Evolutionary conservation across 37 sponge, comb jelly and placozoan species (phyloP), one percentile per base, ranked within the genome.

Genomic region (Ianthella basta): DNA sequence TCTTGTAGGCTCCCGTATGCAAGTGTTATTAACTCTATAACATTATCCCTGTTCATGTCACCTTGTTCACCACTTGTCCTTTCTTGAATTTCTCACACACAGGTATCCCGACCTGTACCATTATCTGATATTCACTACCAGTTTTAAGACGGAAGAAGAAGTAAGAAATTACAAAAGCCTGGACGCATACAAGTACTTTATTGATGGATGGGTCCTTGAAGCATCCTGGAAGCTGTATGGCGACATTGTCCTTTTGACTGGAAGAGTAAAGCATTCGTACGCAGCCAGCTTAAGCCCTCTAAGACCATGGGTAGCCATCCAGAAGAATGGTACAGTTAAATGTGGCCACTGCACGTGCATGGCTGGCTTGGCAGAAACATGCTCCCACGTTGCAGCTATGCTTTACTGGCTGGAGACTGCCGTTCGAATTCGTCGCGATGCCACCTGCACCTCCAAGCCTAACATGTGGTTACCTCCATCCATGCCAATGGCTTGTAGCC

Each of bases 391-490:
- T 57, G 18, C 18, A 20, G 59, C 59, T 20, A 20, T 57, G 18
- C 18, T 57, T 20, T 57, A 57, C 18, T 57, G 59, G 59, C 15
- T 57, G 15, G 59, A 57, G 18, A 20, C 15, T 18, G 18, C 15
- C 15, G 59, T 57, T 57, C 15, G 59, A 57, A 57, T 15, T 20
- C 59, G 59, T 15, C 18, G 18, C 18, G 59, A 57, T 20, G 59
- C 18, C 15, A 57, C 18, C 59, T 57, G 18, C 59, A 57, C 59
- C 59, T 57, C 59, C 15, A 57, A 57, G 18, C 18, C 15, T 20
- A 57, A 57, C 59, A 57, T 20, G 18, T 57, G 59, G 59, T 57
- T 57, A 18, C 18, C 15, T 20, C 88, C 83, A 84, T 15, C 59
- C 18, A n/a, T n/a, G n/a, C n/a, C n/a, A n/a, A n/a, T n/a, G n/a